Base-by-base conservation (phyloP, 2,797 vertebrate genomes). In the Diplodus sargus region DNA sequence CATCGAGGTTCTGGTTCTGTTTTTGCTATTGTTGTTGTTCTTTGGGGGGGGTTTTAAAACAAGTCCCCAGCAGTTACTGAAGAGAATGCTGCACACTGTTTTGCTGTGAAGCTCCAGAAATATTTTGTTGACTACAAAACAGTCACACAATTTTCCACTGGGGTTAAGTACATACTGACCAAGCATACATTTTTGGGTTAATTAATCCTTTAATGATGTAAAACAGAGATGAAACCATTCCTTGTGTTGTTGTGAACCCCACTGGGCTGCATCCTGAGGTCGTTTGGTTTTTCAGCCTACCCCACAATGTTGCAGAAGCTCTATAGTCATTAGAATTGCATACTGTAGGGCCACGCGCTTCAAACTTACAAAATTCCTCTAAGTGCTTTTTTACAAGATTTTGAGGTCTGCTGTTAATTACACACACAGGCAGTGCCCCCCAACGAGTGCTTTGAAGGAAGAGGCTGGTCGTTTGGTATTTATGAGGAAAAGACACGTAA, bases 351-450 rank as follows among this genome's bases (percentile, higher is more conserved):
- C 75, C 88, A 86, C 58, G 30, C 85, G 87, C 67, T 86, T 75
- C 12, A 70, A 75, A 85, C 87, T 87, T 23, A 82, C 75, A 81
- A 79, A 70, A 78, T 51, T 82, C 51, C 62, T 67, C 61, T 79
- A 63, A n/a, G 16, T 75, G 83, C 84, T 87, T 87, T 73, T 74
- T 87, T 74, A 83, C 78, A 75, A 84, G 85, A 74, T 39, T 90
- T 86, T 87, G 76, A 87, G 74, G 73, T 83, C 82, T 86, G 71
- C 68, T 81, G 82, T 79, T 78, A 84, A 88, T 87, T 87, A 87
- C 45, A 85, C 71, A 81, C 74, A 65, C 63, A 77, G 53, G 48
- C 74, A 48, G 22, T 12, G n/a, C 61, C 61, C 79, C 73, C 54
- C 39, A 78, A 76, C 18, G 64, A 60, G 48, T 15, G 57, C 70